phyloP scores from a whole-genome alignment of 2,797 vertebrate genomes.

The Rachycentron canadum region DNA sequence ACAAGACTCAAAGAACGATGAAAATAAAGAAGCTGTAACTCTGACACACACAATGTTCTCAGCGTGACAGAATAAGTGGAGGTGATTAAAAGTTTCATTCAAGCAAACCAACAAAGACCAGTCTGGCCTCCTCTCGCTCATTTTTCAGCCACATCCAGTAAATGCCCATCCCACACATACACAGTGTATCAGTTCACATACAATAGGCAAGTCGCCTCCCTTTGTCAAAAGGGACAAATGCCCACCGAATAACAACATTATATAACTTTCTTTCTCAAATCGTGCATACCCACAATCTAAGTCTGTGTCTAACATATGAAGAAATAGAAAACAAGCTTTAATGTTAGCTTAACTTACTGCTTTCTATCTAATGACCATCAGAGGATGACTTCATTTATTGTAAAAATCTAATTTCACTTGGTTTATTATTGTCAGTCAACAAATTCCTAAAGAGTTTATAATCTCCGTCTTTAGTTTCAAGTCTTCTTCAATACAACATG shows the following conservation, averaged over 20 bases:
- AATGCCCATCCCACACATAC: not conserved
- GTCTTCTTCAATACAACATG: no score
- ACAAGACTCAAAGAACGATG: not conserved
- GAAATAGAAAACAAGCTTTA: not conserved
- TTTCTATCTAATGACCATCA: no score
- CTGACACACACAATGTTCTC: not conserved
- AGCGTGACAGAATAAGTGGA: not conserved
- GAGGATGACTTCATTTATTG: no score
- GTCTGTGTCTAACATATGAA: not conserved
- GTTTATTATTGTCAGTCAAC: no score
- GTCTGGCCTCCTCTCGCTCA: not conserved
- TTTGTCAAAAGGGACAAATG: not conserved
- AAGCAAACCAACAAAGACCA: conserved; percentile 4
- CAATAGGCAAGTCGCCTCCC: not conserved
- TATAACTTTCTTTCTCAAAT: not conserved
- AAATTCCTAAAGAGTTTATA: no score
- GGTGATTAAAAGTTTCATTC: not conserved
- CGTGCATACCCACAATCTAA: not conserved
- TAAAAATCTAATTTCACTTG: no score
- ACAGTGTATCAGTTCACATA: not conserved
- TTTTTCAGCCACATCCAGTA: no score
- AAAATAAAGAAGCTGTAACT: not conserved
- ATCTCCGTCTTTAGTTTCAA: no score
- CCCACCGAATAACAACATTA: no score
- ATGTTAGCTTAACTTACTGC: not conserved